phyloP scores from a whole-genome alignment of 2,113 vertebrate species.

The Marcusenius ussheri region DNA sequence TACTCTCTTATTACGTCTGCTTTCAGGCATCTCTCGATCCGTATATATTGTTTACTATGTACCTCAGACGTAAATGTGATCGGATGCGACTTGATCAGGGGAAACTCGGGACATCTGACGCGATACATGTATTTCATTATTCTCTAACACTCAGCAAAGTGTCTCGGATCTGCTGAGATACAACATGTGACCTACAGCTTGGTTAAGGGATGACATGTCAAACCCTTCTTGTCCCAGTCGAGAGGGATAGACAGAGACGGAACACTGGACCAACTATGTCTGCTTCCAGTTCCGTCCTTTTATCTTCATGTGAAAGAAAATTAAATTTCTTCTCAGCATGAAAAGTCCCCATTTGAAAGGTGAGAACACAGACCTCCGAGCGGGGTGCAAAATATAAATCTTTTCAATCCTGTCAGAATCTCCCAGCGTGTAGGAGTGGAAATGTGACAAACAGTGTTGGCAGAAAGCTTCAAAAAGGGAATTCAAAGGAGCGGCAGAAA shows the following conservation, averaged over 20 bases:
- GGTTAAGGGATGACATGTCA: neutral
- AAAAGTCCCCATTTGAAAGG: slow-evolving; percentile 9
- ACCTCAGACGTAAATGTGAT: neutral
- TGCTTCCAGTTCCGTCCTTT: neutral
- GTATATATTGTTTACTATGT: neutral
- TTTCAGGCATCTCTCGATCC: neutral
- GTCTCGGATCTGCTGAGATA: neutral
- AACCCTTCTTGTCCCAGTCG: too few species aligned
- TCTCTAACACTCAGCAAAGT: neutral
- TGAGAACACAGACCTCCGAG: neutral
- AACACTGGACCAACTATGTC: neutral
- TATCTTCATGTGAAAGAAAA: slow-evolving; percentile 5
- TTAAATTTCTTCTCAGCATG: neutral
- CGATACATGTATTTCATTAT: neutral
- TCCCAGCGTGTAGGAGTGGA: slow-evolving; percentile 6
- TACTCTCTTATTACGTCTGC: neutral
- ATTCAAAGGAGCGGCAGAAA: neutral
- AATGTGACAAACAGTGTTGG: slow-evolving; percentile 11
- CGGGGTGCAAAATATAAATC: slow-evolving; percentile 8
- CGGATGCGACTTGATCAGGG: neutral
- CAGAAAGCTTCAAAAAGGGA: neutral
- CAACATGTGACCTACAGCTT: neutral
- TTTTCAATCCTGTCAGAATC: slow-evolving; percentile 7
- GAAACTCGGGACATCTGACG: neutral
- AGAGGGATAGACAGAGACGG: neutral